Evolutionary conservation across 2,888 invertebrate species (phyloP).

Genomic region (Orthosia gracilis): DNA sequence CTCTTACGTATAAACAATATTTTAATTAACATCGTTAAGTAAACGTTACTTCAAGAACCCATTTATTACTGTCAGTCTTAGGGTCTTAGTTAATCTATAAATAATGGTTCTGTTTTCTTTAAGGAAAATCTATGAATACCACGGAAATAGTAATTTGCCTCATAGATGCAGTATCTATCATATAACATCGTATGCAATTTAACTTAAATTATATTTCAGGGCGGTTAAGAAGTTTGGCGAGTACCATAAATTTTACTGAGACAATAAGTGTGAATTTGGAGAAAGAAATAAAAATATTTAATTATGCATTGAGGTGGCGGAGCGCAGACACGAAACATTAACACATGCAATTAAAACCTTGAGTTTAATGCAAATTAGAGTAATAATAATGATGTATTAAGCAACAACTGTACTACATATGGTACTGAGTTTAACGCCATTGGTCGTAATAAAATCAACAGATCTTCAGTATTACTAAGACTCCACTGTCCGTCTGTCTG

Average conservation of each 20-base stretch:
- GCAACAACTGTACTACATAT: not conserved
- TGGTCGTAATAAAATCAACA: not conserved
- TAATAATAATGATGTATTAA: constrained; percentile 29
- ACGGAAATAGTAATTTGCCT: not conserved
- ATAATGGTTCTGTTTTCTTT: constrained; percentile 11
- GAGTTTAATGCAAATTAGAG: constrained; percentile 19
- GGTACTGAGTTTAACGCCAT: not conserved
- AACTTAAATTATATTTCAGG: too few species aligned
- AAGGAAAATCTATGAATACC: not conserved
- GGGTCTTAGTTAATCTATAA: not conserved
- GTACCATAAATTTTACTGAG: too few species aligned
- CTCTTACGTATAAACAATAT: not conserved
- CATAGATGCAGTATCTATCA: too few species aligned
- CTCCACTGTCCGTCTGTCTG: too few species aligned
- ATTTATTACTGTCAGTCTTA: constrained; percentile 7
- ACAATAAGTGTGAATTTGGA: too few species aligned
- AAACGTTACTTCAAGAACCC: constrained; percentile 10
- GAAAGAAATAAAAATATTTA: not conserved
- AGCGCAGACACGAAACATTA: constrained; percentile 1
- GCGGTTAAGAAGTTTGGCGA: too few species aligned
- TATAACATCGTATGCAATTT: too few species aligned
- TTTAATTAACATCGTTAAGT: constrained; percentile 14
- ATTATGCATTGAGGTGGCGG: not conserved
- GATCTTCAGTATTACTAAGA: too few species aligned
- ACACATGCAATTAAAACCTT: constrained; percentile 20